phyloP scores from a whole-genome alignment of 30 jellyfish, hydroid and myxozoan genomes.

The Morbakka virulenta region DNA sequence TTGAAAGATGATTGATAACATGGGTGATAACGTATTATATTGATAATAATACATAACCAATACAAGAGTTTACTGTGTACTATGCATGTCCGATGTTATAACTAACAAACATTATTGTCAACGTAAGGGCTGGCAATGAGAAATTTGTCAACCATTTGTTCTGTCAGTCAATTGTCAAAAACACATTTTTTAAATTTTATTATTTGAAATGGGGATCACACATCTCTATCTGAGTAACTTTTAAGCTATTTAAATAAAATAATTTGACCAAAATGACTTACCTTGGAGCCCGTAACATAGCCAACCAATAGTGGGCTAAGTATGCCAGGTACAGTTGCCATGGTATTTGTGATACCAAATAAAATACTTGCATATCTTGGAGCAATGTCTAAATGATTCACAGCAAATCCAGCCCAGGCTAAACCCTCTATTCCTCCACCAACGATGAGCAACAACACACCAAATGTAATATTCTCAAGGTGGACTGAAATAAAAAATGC shows the following conservation, averaged over 20 bases:
- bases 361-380: conserved; percentile 90
- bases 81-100: too few relatives aligned
- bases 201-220: too few relatives aligned
- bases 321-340: conserved; percentile 91
- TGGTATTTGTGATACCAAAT: conserved; percentile 87
- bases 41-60: too few relatives aligned
- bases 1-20: too few relatives aligned
- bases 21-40: too few relatives aligned
- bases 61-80: too few relatives aligned
- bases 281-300: conserved; percentile 57
- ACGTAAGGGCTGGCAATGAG: too few relatives aligned
- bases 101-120: too few relatives aligned
- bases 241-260: background rate
- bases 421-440: conserved; percentile 89
- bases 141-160: too few relatives aligned
- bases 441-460: conserved; percentile 57
- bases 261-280: background rate
- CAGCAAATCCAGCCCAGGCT: conserved; percentile 99
- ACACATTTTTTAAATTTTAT: background rate
- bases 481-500: conserved; percentile 60
- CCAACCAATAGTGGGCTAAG: conserved; percentile 86
- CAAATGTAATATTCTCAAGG: conserved; percentile 37
- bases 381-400: conserved; percentile 89
- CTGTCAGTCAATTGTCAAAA: too few relatives aligned
- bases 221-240: background rate